Evolutionary conservation across 2,888 invertebrate genomes (phyloP), one percentile per base, ranked within the genome.

Genomic region (Stictocephala bisonia): DNA sequence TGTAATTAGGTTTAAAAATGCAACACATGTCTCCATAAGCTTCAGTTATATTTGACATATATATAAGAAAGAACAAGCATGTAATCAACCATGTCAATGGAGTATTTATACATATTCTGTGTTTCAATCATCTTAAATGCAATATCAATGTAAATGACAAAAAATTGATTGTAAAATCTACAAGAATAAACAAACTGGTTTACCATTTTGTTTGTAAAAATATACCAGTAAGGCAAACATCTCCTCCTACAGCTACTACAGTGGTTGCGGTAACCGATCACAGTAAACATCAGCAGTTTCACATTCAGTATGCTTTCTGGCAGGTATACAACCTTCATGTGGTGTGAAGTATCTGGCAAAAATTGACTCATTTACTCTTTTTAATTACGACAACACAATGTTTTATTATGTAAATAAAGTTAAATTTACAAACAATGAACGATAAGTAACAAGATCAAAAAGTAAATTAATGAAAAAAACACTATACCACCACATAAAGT

Each of bases 161-260:
- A 15, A 24, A 64, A 41, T 64, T n/a, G n/a, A n/a, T 64, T 64
- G 64, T 64, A 64, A 64, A 64, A 64, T 64, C 64, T 64, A 64
- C 64, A 64, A 64, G 64, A 64, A 64, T 64, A 64, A 64, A 64
- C 44, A 44, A 64, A 64, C 64, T 64, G 64, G 64, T 44, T 64
- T 44, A 64, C 64, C 44, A 26, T 64, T 40, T 64, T 44, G 27
- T 64, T 64, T 40, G 44, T 44, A 64, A 64, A 64, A 64, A 64
- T 64, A 64, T 40, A 44, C 64, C 64, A 64, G 64, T 64, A 40
- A 64, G 40, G 64, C 40, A 35, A 60, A 27, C 60, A 44, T 58
- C 60, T 64, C 64, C 22, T 41, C 18, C 64, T 64, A 64, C 64
- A n/a, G n/a, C n/a, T n/a, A n/a, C n/a, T n/a, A n/a, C n/a, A n/a